These are phyloP conservation scores for Phylloscopus collybita DNA, from an alignment of 2,797 vertebrate species.

Conservation along the genomic window DNA sequence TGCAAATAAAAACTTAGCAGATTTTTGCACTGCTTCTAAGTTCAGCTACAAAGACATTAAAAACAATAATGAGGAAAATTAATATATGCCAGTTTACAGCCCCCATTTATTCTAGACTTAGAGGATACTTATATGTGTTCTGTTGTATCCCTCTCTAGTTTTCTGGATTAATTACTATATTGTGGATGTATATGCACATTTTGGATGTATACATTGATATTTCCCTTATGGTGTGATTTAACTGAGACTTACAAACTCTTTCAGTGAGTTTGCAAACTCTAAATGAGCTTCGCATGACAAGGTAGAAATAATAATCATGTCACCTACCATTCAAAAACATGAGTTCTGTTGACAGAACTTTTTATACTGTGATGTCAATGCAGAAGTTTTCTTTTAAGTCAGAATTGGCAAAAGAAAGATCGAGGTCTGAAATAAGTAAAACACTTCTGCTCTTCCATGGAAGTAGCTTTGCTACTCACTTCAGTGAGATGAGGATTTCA, in stretches of 20 bases:
- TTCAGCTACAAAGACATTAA: conserved; percentile 1
- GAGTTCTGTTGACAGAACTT: not conserved
- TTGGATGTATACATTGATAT: not conserved
- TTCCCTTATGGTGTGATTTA: not conserved
- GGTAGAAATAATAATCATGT: not conserved
- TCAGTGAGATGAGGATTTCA: not conserved
- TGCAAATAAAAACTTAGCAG: conserved; percentile 48
- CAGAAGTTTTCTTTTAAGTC: not conserved
- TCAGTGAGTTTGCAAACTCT: not conserved
- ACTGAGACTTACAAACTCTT: not conserved
- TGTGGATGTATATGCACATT: not conserved
- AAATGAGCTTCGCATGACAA: not conserved
- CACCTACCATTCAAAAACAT: not conserved
- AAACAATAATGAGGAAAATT: conserved; percentile 3
- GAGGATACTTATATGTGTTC: not conserved
- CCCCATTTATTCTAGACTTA: not conserved
- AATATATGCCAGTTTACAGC: not conserved
- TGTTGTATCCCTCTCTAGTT: not conserved
- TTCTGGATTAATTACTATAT: not conserved
- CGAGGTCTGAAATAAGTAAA: not conserved
- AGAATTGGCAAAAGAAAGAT: not conserved
- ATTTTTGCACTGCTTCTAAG: conserved; percentile 28
- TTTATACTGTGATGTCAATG: not conserved
- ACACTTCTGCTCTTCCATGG: not conserved
- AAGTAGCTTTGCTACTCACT: not conserved